Conservation (phyloP, 1,140 invertebrate species). For the Ericerus pela region DNA sequence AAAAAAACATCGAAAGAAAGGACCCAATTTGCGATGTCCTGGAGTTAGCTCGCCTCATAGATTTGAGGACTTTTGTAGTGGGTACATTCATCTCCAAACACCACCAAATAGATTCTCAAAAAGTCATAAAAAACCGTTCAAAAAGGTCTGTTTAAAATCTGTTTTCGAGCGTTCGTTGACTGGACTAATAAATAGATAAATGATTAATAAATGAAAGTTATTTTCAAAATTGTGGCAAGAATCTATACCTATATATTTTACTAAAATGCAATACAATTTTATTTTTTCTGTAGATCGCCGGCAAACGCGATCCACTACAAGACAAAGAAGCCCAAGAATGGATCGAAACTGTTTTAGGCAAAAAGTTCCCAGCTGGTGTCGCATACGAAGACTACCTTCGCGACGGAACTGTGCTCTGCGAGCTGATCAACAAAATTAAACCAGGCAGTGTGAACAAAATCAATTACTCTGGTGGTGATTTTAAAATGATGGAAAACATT, state of each 20-base stretch:
- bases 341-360: slow-evolving; percentile 71
- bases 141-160: too few species aligned
- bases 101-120: too few species aligned
- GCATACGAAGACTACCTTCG: slow-evolving; percentile 63
- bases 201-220: neutral
- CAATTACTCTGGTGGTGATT: slow-evolving; percentile 74
- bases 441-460: slow-evolving; percentile 71
- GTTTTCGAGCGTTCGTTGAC: too few species aligned
- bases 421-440: slow-evolving; percentile 74
- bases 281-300: slow-evolving; percentile 46
- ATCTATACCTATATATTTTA: neutral
- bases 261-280: neutral
- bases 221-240: neutral
- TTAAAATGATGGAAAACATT: slow-evolving; percentile 94
- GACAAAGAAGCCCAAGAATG: slow-evolving; percentile 72
- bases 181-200: neutral
- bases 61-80: too few species aligned
- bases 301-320: slow-evolving; percentile 67
- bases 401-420: slow-evolving; percentile 77
- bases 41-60: too few species aligned
- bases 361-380: slow-evolving; percentile 46
- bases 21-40: too few species aligned
- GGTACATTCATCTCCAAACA: too few species aligned
- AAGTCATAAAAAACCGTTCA: too few species aligned
- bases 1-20: too few species aligned